Conservation (phyloP, 2,797 vertebrate species). For the Cyclopterus lumpus region DNA sequence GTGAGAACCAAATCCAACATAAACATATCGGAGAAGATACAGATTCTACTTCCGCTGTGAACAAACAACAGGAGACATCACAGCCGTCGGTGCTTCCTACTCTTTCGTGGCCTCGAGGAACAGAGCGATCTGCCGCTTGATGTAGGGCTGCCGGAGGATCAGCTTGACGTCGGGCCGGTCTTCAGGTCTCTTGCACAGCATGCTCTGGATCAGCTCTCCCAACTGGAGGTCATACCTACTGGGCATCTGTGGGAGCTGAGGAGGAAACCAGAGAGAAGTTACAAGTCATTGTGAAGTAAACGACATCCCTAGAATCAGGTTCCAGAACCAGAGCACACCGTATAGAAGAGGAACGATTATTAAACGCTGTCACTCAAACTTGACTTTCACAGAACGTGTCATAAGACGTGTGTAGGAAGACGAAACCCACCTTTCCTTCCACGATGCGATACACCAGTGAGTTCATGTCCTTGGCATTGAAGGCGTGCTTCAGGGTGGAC, state of each 20-base stretch:
- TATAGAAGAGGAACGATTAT: background rate
- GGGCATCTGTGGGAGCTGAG: conserved; percentile 95
- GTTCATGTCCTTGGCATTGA: conserved; percentile 99
- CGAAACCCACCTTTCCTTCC: conserved; percentile 92
- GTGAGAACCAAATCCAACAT: conserved; percentile 38
- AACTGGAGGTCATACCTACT: conserved; percentile 92
- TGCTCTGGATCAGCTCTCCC: conserved; percentile 90
- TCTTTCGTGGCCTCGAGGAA: conserved; percentile 95
- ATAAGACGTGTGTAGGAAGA: conserved; percentile 9
- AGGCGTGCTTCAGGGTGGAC: conserved; percentile 96
- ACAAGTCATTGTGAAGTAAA: background rate
- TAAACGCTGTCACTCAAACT: background rate
- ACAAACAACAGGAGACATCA: too few species aligned
- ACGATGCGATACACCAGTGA: conserved; percentile 97
- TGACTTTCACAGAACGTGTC: background rate
- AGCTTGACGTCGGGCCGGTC: conserved; percentile 92
- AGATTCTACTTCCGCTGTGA: conserved; percentile 4
- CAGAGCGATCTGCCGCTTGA: conserved; percentile 92
- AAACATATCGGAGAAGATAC: background rate
- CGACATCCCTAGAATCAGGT: background rate
- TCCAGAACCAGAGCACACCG: background rate
- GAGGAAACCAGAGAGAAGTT: conserved; percentile 38
- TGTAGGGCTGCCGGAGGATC: conserved; percentile 93
- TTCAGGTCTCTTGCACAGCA: conserved; percentile 95
- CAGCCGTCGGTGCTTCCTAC: too few species aligned